These are phyloP conservation scores for Glaucidium brasilianum DNA, from an alignment of 2,113 vertebrate species.

Conservation along the genomic window DNA sequence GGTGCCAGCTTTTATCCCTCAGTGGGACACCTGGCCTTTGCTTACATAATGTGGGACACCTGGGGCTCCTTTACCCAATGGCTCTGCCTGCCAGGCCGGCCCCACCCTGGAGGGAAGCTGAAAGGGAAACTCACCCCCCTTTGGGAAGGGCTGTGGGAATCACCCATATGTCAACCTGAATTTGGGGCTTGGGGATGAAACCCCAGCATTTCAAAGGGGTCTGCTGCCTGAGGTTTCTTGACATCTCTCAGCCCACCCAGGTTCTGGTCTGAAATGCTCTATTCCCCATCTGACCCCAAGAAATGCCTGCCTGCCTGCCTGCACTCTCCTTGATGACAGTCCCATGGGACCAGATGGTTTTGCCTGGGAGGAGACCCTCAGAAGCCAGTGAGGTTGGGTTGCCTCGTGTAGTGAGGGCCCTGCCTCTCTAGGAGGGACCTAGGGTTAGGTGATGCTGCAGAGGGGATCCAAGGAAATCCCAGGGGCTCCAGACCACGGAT, in stretches of 20 bases:
- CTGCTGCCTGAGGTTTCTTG: neutral
- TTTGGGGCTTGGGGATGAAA: too few relatives aligned
- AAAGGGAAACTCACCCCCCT: too few relatives aligned
- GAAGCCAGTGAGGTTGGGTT: neutral
- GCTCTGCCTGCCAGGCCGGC: too few relatives aligned
- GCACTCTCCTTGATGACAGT: neutral
- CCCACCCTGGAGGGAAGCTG: too few relatives aligned
- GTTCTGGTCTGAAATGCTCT: neutral
- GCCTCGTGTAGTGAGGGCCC: neutral
- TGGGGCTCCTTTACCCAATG: too few relatives aligned
- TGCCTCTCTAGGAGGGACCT: neutral
- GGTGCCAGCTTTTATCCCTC: too few relatives aligned
- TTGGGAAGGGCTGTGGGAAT: too few relatives aligned
- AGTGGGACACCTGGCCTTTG: too few relatives aligned
- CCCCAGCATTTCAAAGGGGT: too few relatives aligned
- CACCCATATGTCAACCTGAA: too few relatives aligned
- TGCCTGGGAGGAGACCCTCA: neutral
- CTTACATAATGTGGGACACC: too few relatives aligned
- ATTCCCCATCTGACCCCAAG: neutral
- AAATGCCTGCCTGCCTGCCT: neutral
- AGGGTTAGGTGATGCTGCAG: neutral
- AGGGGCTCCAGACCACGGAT: fast-evolving
- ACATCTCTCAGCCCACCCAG: fast-evolving
- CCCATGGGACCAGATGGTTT: neutral
- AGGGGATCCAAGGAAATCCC: neutral